Evolutionary conservation across 2,888 invertebrate species (phyloP).

Genomic region (Lampropteryx suffumata): DNA sequence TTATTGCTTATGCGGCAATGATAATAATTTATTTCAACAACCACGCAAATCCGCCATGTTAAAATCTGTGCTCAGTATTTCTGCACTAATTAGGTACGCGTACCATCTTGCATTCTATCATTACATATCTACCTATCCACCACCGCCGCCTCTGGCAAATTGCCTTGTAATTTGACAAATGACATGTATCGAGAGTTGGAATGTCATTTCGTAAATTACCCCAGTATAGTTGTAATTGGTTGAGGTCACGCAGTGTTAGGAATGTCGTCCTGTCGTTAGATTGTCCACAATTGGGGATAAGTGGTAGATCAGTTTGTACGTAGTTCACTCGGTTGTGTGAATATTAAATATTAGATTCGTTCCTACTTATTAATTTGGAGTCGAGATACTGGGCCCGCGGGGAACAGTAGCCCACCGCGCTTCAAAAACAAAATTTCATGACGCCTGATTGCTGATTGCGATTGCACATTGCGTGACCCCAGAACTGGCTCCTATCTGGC

Average conservation of each 20-base stretch:
- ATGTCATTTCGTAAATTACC: slow-evolving; percentile 72
- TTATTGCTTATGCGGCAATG: no score
- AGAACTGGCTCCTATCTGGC: no score
- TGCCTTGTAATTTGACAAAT: slow-evolving; percentile 65
- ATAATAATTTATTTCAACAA: slow-evolving; percentile 8
- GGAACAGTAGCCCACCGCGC: no score
- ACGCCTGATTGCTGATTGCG: no score
- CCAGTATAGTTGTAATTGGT: slow-evolving; percentile 57
- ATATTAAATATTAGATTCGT: no score
- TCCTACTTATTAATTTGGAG: no score
- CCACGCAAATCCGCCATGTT: slow-evolving; percentile 12
- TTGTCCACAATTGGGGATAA: slow-evolving; percentile 5
- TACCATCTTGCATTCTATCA: slow-evolving; percentile 33
- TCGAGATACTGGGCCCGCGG: no score
- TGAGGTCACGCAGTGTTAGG: slow-evolving; percentile 59
- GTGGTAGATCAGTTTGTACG: slow-evolving; percentile 2
- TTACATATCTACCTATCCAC: no score
- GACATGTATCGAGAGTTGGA: slow-evolving; percentile 63
- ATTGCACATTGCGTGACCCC: no score
- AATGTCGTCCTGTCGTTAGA: slow-evolving; percentile 49
- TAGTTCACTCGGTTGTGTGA: neutral
- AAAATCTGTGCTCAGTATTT: slow-evolving; percentile 25
- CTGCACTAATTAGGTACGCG: slow-evolving; percentile 34
- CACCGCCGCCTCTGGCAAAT: slow-evolving; percentile 49
- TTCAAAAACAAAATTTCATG: no score